phyloP scores from a whole-genome alignment of 2,888 invertebrate genomes.

The Chrysodeixis includens region DNA sequence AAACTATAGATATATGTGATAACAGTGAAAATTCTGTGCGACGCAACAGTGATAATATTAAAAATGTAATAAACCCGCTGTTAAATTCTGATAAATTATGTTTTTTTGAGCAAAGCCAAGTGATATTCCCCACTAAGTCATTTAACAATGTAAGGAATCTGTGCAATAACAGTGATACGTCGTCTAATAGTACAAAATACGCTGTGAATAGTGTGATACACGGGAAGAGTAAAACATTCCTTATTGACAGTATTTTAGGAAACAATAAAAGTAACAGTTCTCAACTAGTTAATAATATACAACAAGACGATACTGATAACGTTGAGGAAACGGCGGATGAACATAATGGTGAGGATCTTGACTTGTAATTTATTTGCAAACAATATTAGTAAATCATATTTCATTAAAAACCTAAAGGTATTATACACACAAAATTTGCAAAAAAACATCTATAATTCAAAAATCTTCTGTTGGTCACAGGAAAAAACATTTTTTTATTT shows the following conservation, averaged over 20 bases:
- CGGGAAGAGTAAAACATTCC: conserved; percentile 86
- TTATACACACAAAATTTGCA: no score
- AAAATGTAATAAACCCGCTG: conserved; percentile 60
- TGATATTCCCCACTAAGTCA: conserved; percentile 70
- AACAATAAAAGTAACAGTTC: conserved; percentile 72
- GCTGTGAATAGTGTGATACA: conserved; percentile 61
- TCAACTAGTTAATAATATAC: conserved; percentile 54
- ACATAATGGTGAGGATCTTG: conserved; percentile 76
- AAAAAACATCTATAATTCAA: no score
- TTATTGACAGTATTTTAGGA: conserved; percentile 89
- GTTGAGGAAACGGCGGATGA: conserved; percentile 82
- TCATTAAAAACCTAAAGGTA: no score
- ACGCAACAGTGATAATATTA: conserved; percentile 58
- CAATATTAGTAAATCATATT: no score
- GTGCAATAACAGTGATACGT: conserved; percentile 62
- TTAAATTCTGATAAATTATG: conserved; percentile 67
- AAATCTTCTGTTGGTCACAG: no score
- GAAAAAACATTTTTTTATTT: no score
- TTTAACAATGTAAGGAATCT: conserved; percentile 63
- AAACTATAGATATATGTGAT: conserved; percentile 86
- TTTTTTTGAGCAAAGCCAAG: conserved; percentile 70
- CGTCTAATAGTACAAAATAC: conserved; percentile 65
- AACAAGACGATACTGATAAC: conserved; percentile 65
- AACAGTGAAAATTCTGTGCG: conserved; percentile 73
- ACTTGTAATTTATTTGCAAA: no score